Conservation (phyloP, 2,113 vertebrate genomes). For the Rattus rattus region DNA sequence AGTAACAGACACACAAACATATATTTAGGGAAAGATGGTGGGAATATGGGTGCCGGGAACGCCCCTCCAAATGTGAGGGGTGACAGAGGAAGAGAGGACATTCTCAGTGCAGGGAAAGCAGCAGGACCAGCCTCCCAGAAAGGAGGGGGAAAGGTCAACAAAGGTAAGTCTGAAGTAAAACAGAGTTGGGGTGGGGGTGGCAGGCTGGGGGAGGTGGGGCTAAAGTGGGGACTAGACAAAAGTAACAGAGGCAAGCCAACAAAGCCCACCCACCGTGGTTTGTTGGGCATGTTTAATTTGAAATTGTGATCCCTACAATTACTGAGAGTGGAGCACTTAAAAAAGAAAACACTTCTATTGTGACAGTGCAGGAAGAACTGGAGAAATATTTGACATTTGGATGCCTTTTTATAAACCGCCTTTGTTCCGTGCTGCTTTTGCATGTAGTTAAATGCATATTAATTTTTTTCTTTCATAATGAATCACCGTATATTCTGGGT, state of each 20-base stretch:
- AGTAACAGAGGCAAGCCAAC: neutral
- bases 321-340: conserved; percentile 35
- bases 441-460: conserved; percentile 73
- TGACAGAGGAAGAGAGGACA: conserved; percentile 43
- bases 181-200: neutral
- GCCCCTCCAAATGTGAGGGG: neutral
- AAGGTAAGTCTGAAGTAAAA: conserved; percentile 59
- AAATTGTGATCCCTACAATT: conserved; percentile 52
- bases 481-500: neutral
- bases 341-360: conserved; percentile 56
- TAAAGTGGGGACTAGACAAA: neutral
- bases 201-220: neutral
- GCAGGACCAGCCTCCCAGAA: conserved; percentile 5
- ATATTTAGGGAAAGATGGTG: conserved; percentile 60
- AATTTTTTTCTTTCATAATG: conserved; percentile 62
- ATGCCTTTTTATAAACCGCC: conserved; percentile 57
- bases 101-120: conserved; percentile 55
- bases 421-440: conserved; percentile 72
- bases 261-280: neutral
- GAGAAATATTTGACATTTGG: conserved; percentile 65
- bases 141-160: conserved; percentile 49
- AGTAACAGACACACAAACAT: conserved; percentile 60
- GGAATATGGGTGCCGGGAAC: neutral
- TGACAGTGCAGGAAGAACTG: conserved; percentile 61
- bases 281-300: conserved; percentile 13